Percentiles rank a stretch among this genome's conserved stretches.
Evolutionary conservation across 2,888 invertebrate genomes (phyloP).

Genomic region (Eilema caniola): DNA sequence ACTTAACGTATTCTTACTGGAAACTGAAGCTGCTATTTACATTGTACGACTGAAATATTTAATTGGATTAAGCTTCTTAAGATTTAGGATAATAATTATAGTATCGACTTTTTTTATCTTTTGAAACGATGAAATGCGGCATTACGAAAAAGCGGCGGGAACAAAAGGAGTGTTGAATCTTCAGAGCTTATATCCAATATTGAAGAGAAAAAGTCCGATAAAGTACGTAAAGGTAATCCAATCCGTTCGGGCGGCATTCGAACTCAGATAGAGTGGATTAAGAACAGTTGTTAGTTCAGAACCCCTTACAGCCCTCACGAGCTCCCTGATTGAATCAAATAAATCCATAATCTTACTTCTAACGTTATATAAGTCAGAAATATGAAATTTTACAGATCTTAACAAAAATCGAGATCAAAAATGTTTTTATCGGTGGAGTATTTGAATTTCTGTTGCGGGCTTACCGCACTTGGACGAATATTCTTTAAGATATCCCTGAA

Average conservation of each 20-base stretch:
- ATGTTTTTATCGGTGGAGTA: constrained; percentile 74
- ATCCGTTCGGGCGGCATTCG: constrained; percentile 56
- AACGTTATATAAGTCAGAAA: constrained; percentile 52
- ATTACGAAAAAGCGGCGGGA: constrained; percentile 21
- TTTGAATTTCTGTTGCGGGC: constrained; percentile 74
- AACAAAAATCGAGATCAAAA: constrained; percentile 70
- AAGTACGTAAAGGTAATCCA: constrained; percentile 58
- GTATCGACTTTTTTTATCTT: neutral
- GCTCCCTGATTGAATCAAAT: constrained; percentile 58
- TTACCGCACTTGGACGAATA: constrained; percentile 70
- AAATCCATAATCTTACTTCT: constrained; percentile 57
- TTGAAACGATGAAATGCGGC: neutral
- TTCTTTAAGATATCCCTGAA: constrained; percentile 67
- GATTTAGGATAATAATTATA: neutral
- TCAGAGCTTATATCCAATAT: constrained; percentile 50
- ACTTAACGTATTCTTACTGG: neutral
- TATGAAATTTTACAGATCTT: constrained; percentile 70
- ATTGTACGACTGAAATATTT: neutral
- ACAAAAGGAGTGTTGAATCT: constrained; percentile 44
- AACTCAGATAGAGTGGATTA: constrained; percentile 53
- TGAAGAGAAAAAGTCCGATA: constrained; percentile 51
- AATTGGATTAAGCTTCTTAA: neutral
- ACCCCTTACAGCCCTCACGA: constrained; percentile 47
- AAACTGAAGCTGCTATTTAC: neutral
- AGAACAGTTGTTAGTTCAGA: constrained; percentile 59